Conservation (phyloP, 2,113 vertebrate species). For the Paradoxurus hermaphroditus region DNA sequence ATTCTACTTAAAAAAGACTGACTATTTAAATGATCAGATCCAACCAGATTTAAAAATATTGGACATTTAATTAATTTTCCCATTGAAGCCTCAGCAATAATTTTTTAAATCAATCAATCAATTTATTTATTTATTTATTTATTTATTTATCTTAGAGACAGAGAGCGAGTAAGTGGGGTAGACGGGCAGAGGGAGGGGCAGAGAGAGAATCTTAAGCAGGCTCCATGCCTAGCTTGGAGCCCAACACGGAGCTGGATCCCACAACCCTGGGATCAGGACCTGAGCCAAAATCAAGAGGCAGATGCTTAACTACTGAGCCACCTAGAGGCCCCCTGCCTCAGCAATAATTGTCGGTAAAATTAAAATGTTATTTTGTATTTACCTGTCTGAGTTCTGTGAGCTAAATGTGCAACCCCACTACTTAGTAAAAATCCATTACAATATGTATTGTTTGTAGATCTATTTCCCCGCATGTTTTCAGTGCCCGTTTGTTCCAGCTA, state of each 20-base stretch:
- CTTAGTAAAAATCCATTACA: not conserved
- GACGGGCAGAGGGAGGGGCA: too few relatives aligned
- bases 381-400: not conserved
- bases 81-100: not conserved
- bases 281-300: too few relatives aligned
- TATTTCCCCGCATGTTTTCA: not conserved
- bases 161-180: too few relatives aligned
- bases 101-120: too few relatives aligned
- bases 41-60: not conserved
- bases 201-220: too few relatives aligned
- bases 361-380: not conserved
- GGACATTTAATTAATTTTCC: not conserved
- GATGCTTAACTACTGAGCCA: too few relatives aligned
- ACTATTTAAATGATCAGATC: not conserved
- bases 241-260: too few relatives aligned
- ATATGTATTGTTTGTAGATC: not conserved
- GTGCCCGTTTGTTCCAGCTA: not conserved
- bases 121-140: too few relatives aligned
- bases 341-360: not conserved
- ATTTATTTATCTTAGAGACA: too few relatives aligned
- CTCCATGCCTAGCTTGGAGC: too few relatives aligned
- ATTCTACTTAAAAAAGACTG: not conserved
- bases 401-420: not conserved
- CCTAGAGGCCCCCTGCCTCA: not conserved
- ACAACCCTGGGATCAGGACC: too few relatives aligned